phyloP scores from a whole-genome alignment of 2,888 invertebrate species.

The Caenorhabditis sp. region DNA sequence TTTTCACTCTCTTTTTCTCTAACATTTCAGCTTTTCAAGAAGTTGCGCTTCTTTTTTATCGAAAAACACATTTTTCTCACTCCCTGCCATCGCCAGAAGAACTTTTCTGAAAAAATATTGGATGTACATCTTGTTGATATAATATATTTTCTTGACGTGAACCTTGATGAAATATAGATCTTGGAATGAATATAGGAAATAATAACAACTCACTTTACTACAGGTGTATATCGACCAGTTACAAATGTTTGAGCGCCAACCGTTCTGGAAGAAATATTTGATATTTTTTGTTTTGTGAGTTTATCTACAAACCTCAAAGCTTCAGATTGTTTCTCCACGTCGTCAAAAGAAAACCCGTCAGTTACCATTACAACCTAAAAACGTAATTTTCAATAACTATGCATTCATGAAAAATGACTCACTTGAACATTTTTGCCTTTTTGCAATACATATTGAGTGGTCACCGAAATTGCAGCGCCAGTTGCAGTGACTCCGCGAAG shows the following conservation, averaged over 20 bases:
- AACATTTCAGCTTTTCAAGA: constrained; percentile 32
- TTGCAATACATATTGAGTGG: constrained; percentile 39
- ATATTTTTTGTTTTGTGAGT: too few species aligned
- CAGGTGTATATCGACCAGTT: constrained; percentile 47
- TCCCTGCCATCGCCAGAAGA: constrained; percentile 33
- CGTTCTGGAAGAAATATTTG: constrained; percentile 38
- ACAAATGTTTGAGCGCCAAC: constrained; percentile 28
- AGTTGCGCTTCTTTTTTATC: constrained; percentile 33
- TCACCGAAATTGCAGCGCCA: constrained; percentile 50
- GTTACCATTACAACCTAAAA: constrained; percentile 56
- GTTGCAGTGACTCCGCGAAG: constrained; percentile 58
- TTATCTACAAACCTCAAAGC: constrained; percentile 32
- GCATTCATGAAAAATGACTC: background rate
- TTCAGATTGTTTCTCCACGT: constrained; percentile 42
- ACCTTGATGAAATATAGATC: background rate
- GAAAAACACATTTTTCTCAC: constrained; percentile 39
- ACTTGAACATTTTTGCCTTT: constrained; percentile 24
- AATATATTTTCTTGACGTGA: too few species aligned
- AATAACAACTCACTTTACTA: constrained; percentile 34
- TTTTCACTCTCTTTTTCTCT: constrained; percentile 5
- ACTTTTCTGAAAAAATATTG: constrained; percentile 25
- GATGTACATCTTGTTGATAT: background rate
- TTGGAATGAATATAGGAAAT: background rate
- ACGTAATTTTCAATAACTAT: background rate
- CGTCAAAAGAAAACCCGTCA: constrained; percentile 62